These are phyloP conservation scores for Ailuropoda melanoleuca DNA, from an alignment of 2,113 vertebrate genomes.

Conservation along the genomic window DNA sequence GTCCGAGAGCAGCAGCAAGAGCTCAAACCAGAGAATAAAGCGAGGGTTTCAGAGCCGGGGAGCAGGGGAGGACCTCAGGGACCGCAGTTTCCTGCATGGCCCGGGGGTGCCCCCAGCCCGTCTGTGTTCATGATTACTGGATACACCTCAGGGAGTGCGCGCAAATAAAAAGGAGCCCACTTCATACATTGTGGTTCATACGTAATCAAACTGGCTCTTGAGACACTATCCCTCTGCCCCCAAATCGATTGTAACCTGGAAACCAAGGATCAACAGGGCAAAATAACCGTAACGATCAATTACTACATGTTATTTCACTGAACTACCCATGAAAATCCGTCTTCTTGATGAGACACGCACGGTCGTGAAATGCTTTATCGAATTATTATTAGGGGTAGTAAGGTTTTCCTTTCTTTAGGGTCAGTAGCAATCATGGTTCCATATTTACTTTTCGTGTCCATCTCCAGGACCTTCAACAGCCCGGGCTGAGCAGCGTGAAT, in stretches of 20 bases:
- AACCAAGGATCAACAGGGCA: neutral
- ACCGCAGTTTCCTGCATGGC: rapidly evolving
- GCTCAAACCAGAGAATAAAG: neutral
- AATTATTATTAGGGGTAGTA: neutral
- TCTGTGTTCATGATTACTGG: neutral
- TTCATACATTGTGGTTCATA: no score
- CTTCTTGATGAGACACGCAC: neutral
- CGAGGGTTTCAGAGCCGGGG: neutral
- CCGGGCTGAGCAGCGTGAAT: rapidly evolving
- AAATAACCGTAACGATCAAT: neutral
- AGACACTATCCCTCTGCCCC: no score
- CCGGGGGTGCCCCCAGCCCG: rapidly evolving
- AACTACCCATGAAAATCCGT: neutral
- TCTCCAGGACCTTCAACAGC: rapidly evolving
- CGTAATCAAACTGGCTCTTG: rapidly evolving
- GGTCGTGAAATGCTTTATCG: neutral
- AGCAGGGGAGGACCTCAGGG: neutral
- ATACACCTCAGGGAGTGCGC: neutral
- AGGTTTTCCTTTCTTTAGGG: neutral
- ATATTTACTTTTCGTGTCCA: no score
- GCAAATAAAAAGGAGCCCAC: neutral
- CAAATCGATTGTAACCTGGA: neutral
- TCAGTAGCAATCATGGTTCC: no score
- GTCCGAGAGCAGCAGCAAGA: no score
- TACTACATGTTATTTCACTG: rapidly evolving